Percentiles rank a stretch among this genome's conserved stretches.
These are phyloP conservation scores for Spermophilus dauricus DNA, from an alignment of 2,113 vertebrate species.

Conservation along the genomic window DNA sequence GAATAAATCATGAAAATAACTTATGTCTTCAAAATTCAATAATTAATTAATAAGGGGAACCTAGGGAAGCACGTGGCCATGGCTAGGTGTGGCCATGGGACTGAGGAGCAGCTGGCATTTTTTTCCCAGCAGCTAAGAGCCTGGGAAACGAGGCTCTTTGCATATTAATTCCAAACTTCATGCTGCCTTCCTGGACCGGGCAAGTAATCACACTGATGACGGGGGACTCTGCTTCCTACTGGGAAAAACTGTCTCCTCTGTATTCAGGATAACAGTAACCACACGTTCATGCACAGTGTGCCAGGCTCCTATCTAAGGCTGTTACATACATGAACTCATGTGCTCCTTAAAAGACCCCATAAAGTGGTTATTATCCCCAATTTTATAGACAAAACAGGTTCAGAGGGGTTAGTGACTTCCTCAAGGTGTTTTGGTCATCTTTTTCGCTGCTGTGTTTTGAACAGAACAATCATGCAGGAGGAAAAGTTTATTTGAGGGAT, in stretches of 20 bases:
- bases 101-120: neutral
- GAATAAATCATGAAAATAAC: neutral
- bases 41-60: neutral
- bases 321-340: fast-evolving
- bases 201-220: neutral
- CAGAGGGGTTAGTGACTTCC: neutral
- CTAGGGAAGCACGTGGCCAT: neutral
- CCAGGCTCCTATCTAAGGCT: neutral
- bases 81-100: neutral
- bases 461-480: too few relatives aligned
- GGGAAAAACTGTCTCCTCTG: neutral
- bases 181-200: neutral
- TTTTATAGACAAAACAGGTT: neutral
- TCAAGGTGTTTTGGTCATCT: neutral
- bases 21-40: neutral
- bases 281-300: fast-evolving
- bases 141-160: neutral
- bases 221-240: neutral
- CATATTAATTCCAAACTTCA: neutral
- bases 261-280: neutral
- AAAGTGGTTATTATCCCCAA: neutral
- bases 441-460: too few relatives aligned
- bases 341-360: neutral
- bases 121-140: neutral
- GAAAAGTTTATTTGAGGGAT: too few relatives aligned